These are phyloP conservation scores for Phylloscopus collybita DNA, from an alignment of 2,797 vertebrate species.

Conservation along the genomic window DNA sequence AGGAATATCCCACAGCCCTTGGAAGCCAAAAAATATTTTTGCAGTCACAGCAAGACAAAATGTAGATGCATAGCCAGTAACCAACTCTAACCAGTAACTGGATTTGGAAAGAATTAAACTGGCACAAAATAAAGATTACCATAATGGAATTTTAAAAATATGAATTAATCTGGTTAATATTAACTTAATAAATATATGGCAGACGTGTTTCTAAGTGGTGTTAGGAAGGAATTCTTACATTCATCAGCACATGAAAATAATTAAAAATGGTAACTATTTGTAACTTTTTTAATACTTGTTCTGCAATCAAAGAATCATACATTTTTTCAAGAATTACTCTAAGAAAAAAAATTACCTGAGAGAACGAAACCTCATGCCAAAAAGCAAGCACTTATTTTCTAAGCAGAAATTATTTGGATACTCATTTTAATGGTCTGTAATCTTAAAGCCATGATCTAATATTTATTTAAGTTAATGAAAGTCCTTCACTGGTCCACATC, in stretches of 20 bases:
- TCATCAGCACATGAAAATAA: neutral
- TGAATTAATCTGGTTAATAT: neutral
- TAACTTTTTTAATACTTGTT: neutral
- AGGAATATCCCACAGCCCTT: neutral
- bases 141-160: neutral
- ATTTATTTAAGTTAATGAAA: neutral
- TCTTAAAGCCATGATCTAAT: neutral
- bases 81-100: neutral
- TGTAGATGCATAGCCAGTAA: neutral
- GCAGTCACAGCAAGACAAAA: neutral
- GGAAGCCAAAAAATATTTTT: neutral
- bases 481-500: neutral
- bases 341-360: neutral
- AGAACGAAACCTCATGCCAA: neutral
- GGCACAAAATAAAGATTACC: neutral
- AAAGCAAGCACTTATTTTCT: neutral
- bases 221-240: neutral
- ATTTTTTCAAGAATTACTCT: neutral
- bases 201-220: neutral
- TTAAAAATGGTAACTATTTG: neutral
- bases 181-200: neutral
- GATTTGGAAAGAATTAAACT: neutral
- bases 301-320: neutral
- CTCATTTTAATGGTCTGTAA: neutral
- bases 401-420: neutral